Conservation (phyloP, 2,113 vertebrate genomes). For the Heptranchias perlo region DNA sequence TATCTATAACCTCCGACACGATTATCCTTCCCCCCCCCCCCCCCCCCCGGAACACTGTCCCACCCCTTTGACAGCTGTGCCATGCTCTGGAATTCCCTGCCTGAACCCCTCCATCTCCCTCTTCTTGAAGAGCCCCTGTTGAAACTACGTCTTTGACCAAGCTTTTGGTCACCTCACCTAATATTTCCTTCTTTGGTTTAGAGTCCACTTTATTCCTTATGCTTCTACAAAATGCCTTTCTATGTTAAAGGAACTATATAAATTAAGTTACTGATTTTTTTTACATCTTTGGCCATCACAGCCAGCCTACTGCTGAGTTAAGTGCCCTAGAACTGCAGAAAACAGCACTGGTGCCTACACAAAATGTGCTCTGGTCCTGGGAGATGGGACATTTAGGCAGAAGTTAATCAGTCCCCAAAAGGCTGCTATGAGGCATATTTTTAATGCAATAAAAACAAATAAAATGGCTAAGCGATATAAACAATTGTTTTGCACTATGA, state of each 20-base stretch:
- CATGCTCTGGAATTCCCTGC: not conserved
- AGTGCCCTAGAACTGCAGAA: not conserved
- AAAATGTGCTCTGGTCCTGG: not conserved
- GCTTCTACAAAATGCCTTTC: not conserved
- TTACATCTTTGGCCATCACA: not conserved
- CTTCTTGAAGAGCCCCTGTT: not conserved
- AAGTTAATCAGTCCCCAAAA: not conserved
- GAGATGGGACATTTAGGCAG: no score
- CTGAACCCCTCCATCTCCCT: not conserved
- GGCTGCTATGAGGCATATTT: no score
- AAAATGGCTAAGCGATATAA: not conserved
- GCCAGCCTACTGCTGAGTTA: not conserved
- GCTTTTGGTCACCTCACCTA: not conserved
- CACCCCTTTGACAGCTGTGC: not conserved
- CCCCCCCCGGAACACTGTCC: not conserved
- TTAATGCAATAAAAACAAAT: not conserved
- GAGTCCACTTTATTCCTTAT: not conserved
- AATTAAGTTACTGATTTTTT: not conserved
- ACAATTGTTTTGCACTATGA: not conserved
- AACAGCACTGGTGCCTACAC: not conserved
- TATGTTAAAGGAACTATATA: not conserved
- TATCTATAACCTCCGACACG: no score
- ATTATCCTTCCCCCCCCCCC: no score
- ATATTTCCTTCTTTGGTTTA: not conserved
- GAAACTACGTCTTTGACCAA: not conserved